Percentiles rank a stretch among this genome's conserved stretches.
Conservation (phyloP, 2,888 invertebrate species). For the Cryptus armator region DNA sequence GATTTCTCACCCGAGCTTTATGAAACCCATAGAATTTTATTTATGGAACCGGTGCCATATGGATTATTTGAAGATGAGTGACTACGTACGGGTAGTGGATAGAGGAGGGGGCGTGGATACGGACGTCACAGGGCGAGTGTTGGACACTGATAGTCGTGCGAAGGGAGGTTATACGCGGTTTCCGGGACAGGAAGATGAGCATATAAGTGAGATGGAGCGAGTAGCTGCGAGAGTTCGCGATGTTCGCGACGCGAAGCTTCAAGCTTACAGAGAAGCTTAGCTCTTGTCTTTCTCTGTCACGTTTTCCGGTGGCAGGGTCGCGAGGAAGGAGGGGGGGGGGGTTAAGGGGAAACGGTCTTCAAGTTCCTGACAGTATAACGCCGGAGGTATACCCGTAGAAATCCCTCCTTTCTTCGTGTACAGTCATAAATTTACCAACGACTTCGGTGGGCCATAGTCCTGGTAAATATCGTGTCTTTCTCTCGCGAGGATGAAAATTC, state of each 20-base stretch:
- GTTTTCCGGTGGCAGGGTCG: not conserved
- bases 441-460: conserved; percentile 4
- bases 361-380: not conserved
- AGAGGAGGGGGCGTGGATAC: not conserved
- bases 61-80: too few relatives aligned
- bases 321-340: too few relatives aligned
- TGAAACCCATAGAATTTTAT: too few relatives aligned
- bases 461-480: conserved; percentile 47
- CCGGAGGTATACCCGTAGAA: not conserved
- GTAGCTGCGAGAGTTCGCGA: conserved; percentile 25
- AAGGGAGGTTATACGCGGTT: conserved; percentile 15
- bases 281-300: conserved; percentile 36
- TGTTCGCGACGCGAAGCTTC: conserved; percentile 21
- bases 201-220: conserved; percentile 22
- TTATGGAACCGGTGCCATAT: too few relatives aligned
- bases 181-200: not conserved
- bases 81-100: not conserved
- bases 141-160: conserved; percentile 26
- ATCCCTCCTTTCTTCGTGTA: not conserved
- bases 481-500: conserved; percentile 1
- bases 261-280: conserved; percentile 42
- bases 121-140: conserved; percentile 20
- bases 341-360: not conserved
- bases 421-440: conserved; percentile 38
- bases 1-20: not conserved